Evolutionary conservation across 1,140 invertebrate genomes (phyloP).

Genomic region (Drosophila neocordata): DNA sequence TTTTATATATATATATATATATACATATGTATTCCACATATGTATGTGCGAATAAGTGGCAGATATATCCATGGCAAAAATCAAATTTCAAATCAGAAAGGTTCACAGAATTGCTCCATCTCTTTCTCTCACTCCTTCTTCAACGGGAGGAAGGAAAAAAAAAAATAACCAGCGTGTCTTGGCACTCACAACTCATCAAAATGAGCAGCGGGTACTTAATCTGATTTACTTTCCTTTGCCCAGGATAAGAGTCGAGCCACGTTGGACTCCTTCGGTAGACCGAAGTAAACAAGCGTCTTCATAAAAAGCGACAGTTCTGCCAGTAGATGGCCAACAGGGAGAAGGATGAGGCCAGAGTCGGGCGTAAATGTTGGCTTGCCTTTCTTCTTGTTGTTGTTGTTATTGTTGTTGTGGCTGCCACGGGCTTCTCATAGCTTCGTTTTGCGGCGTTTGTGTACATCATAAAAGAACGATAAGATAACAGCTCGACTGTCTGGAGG

Average conservation of each 20-base stretch:
- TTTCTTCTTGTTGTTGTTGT: too few species aligned
- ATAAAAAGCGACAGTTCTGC: conserved; percentile 71
- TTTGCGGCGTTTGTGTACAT: conserved; percentile 73
- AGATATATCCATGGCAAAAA: conserved; percentile 44
- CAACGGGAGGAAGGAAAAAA: not conserved
- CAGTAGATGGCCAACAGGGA: conserved; percentile 11
- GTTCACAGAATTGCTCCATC: conserved; percentile 33
- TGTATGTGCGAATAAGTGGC: conserved; percentile 21
- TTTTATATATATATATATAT: conserved; percentile 54
- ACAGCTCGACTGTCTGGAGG: conserved; percentile 34
- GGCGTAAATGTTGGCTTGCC: not conserved
- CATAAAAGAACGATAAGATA: conserved; percentile 80
- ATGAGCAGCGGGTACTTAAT: conserved; percentile 81
- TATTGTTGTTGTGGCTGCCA: conserved; percentile 24
- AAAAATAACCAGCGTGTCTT: not conserved
- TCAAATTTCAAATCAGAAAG: conserved; percentile 69
- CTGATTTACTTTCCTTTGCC: conserved; percentile 74
- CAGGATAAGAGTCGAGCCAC: conserved; percentile 33
- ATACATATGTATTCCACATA: conserved; percentile 4
- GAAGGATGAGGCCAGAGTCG: not conserved
- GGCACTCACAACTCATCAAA: conserved; percentile 70
- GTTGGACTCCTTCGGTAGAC: conserved; percentile 39
- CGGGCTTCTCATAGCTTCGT: conserved; percentile 53
- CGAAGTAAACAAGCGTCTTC: conserved; percentile 79
- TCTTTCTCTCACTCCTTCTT: not conserved